phyloP scores from a whole-genome alignment of 1,140 invertebrate species.

The Catajapyx aquilonaris region DNA sequence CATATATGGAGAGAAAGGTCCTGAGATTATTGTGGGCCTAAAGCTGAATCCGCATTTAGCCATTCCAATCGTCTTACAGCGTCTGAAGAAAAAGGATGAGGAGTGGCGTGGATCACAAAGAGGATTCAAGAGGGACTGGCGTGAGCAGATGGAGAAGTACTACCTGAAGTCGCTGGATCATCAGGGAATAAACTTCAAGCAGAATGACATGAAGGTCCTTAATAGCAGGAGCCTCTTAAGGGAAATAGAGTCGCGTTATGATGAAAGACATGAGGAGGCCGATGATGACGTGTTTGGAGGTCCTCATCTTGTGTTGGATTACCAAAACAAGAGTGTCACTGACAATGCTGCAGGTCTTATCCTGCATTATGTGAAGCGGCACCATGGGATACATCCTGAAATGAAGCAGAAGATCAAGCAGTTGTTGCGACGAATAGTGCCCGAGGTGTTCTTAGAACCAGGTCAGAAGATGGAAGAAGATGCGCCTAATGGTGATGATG shows the following conservation, averaged over 20 bases:
- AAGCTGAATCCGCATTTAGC: slow-evolving; percentile 87
- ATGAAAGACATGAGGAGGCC: slow-evolving; percentile 69
- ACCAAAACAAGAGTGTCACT: slow-evolving; percentile 64
- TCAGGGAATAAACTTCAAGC: slow-evolving; percentile 96
- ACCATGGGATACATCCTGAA: slow-evolving; percentile 88
- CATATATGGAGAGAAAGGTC: slow-evolving; percentile 90
- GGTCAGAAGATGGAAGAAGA: slow-evolving; percentile 88
- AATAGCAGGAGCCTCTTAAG: slow-evolving; percentile 89
- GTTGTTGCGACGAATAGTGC: slow-evolving; percentile 74
- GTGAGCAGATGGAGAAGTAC: slow-evolving; percentile 96
- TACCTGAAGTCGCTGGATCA: slow-evolving; percentile 96
- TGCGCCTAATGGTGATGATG: slow-evolving; percentile 69
- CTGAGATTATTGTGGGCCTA: slow-evolving; percentile 87
- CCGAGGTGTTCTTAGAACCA: slow-evolving; percentile 80
- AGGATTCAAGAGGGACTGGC: slow-evolving; percentile 92
- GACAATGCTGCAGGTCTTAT: slow-evolving; percentile 88
- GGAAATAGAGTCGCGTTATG: slow-evolving; percentile 85
- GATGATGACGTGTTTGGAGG: slow-evolving; percentile 30
- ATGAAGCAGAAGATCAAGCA: slow-evolving; percentile 91
- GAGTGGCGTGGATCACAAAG: slow-evolving; percentile 97
- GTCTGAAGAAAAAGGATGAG: slow-evolving; percentile 88
- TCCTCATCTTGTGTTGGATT: slow-evolving; percentile 56
- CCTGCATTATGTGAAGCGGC: slow-evolving; percentile 93
- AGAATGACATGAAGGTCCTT: slow-evolving; percentile 86
- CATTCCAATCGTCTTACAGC: slow-evolving; percentile 76